phyloP scores from a whole-genome alignment of 2,797 vertebrate genomes.

The Chaenodraco wilsoni region DNA sequence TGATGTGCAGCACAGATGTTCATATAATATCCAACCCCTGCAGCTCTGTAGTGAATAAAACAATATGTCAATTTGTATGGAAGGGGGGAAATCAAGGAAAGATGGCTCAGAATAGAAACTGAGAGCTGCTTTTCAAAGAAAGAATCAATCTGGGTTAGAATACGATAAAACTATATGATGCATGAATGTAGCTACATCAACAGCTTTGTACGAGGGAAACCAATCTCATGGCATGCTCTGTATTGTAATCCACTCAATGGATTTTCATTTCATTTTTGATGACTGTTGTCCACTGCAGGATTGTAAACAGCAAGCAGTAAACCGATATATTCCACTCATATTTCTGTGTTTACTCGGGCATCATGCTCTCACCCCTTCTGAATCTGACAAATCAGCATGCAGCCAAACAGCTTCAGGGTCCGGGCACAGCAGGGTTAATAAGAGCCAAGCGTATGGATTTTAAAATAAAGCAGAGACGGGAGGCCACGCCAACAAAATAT shows the following conservation, averaged over 20 bases:
- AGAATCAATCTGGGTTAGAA: background rate
- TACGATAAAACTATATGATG: background rate
- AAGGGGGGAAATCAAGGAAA: background rate
- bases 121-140: background rate
- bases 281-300: background rate
- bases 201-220: background rate
- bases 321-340: conserved; percentile 1
- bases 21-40: background rate
- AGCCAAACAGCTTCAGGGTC: conserved; percentile 15
- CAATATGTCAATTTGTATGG: background rate
- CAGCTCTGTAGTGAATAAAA: background rate
- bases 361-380: conserved; percentile 21
- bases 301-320: background rate
- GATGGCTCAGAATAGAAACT: background rate
- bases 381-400: conserved; percentile 14
- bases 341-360: conserved; percentile 25
- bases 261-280: conserved; percentile 4
- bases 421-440: conserved; percentile 29
- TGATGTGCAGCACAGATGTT: conserved; percentile 12
- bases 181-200: background rate
- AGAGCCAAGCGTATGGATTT: conserved; percentile 25
- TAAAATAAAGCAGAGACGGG: conserved; percentile 44
- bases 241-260: conserved; percentile 13
- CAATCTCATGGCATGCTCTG: background rate
- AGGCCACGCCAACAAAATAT: conserved; percentile 21